Evolutionary conservation across 2,888 invertebrate species (phyloP).

Genomic region (Nemapogon koenigi): DNA sequence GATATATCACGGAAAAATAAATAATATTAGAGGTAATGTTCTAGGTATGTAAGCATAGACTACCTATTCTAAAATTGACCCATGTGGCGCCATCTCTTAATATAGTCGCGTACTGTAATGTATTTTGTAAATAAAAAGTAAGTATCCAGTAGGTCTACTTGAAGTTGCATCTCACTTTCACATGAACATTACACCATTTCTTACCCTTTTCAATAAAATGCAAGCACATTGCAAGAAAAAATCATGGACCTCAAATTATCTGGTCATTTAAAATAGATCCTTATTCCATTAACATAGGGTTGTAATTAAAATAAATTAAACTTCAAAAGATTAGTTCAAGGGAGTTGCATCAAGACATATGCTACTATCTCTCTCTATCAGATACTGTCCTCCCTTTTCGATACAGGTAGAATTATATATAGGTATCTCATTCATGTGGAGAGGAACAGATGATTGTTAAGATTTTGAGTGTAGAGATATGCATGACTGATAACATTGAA

Average conservation of each 20-base stretch:
- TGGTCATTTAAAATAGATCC: conserved; percentile 38
- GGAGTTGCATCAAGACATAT: conserved; percentile 45
- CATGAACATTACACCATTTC: conserved; percentile 25
- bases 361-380: conserved; percentile 47
- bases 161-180: conserved; percentile 29
- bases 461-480: conserved; percentile 22
- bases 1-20: no score
- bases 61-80: no score
- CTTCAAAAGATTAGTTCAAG: background rate
- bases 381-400: conserved; percentile 45
- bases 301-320: conserved; percentile 50
- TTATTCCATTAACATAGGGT: conserved; percentile 38
- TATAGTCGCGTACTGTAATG: no score
- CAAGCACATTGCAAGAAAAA: no score
- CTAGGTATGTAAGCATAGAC: no score
- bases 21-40: no score
- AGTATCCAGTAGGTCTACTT: background rate
- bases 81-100: no score
- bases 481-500: background rate
- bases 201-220: conserved; percentile 28
- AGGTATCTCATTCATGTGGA: conserved; percentile 55
- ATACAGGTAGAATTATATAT: conserved; percentile 48
- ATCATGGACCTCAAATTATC: no score
- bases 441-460: conserved; percentile 53
- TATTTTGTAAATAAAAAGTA: no score